These are phyloP conservation scores for Norana najaformis DNA, from an alignment of 2,888 invertebrate genomes.

Conservation along the genomic window DNA sequence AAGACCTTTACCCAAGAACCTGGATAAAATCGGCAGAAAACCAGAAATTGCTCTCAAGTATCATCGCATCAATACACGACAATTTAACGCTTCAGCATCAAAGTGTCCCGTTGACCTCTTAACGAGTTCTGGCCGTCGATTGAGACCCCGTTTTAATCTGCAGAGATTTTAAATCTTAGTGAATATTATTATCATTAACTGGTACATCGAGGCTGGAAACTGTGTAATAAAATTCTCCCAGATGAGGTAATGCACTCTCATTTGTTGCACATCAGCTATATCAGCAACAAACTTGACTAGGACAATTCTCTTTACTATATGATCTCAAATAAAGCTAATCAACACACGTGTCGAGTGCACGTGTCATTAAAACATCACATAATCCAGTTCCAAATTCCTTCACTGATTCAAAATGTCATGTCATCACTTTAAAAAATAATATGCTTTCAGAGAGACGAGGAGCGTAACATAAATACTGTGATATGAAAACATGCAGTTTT, in stretches of 20 bases:
- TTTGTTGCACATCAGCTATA: not conserved
- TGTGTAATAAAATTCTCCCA: not conserved
- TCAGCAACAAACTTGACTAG: not conserved
- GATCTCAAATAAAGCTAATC: not conserved
- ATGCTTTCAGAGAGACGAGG: not conserved
- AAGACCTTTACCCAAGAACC: conserved; percentile 14
- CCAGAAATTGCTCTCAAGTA: not conserved
- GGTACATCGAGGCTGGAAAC: too few relatives aligned
- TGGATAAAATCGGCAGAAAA: not conserved
- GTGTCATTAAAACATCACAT: too few relatives aligned
- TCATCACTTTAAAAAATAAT: too few relatives aligned
- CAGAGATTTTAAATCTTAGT: too few relatives aligned
- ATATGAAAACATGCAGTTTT: too few relatives aligned
- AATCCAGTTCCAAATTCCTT: too few relatives aligned
- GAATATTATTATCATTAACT: too few relatives aligned
- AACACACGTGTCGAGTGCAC: not conserved
- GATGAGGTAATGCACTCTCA: not conserved
- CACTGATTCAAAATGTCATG: too few relatives aligned
- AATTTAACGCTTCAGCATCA: not conserved
- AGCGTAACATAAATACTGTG: not conserved
- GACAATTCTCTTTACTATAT: not conserved
- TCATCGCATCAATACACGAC: not conserved
- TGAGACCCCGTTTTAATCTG: too few relatives aligned
- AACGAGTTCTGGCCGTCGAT: too few relatives aligned
- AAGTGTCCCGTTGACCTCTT: not conserved